Percentiles rank a stretch among this genome's conserved stretches.
Evolutionary conservation across 2,113 vertebrate species (phyloP).

Genomic region (Myodes glareolus): DNA sequence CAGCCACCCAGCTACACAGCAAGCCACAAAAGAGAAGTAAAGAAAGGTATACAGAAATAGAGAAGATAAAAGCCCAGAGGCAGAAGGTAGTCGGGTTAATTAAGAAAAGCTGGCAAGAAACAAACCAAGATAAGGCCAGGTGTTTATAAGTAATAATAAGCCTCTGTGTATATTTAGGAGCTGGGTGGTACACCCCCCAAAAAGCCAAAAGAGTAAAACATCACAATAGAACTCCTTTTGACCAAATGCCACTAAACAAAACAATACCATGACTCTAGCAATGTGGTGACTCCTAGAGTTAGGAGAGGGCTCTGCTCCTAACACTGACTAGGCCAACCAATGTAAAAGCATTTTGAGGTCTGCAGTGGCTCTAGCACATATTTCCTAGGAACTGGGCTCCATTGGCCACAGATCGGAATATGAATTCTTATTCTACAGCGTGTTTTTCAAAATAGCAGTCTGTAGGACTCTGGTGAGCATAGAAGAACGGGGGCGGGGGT

Average conservation of each 20-base stretch:
- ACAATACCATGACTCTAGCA: background rate
- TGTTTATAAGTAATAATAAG: too few species aligned
- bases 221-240: background rate
- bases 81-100: too few species aligned
- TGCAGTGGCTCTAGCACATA: rapidly evolving
- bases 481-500: background rate
- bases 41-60: too few species aligned
- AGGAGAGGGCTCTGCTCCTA: background rate
- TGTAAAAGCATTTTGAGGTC: background rate
- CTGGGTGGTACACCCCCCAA: too few species aligned
- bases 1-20: too few species aligned
- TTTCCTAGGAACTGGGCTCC: background rate
- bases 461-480: background rate
- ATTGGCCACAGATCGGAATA: rapidly evolving
- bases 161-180: too few species aligned
- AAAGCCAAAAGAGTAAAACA: too few species aligned
- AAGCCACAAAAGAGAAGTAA: too few species aligned
- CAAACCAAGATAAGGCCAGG: too few species aligned
- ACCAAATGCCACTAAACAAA: background rate
- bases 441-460: rapidly evolving
- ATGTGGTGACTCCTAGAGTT: background rate
- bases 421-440: background rate
- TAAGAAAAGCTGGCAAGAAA: too few species aligned
- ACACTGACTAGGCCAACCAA: background rate
- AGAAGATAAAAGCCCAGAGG: too few species aligned